Conservation (phyloP, 2,888 invertebrate species). For the Folsomia candida region DNA sequence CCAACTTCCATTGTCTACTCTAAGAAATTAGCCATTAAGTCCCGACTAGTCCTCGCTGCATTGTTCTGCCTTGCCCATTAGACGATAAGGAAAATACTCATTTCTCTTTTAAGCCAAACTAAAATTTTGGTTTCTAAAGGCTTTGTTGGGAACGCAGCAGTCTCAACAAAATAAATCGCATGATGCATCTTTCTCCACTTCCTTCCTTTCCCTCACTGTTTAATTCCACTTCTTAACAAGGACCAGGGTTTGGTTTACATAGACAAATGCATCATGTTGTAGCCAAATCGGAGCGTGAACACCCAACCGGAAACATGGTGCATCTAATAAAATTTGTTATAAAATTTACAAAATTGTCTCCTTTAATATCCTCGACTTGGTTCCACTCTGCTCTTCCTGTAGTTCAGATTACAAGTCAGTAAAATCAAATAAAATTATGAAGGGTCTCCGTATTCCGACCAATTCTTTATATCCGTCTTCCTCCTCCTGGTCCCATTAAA, state of each 20-base stretch:
- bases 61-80: neutral
- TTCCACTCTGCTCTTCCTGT: conserved; percentile 28
- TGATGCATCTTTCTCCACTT: neutral
- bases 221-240: neutral
- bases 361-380: conserved; percentile 35
- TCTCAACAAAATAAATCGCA: neutral
- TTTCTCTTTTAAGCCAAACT: neutral
- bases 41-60: neutral
- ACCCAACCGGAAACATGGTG: conserved; percentile 34
- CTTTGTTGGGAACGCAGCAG: neutral
- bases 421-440: neutral
- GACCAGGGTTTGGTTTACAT: no score
- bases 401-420: conserved; percentile 9
- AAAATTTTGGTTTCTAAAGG: conserved; percentile 14
- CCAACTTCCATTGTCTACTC: neutral
- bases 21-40: conserved; percentile 17
- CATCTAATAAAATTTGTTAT: no score
- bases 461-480: neutral
- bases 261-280: no score
- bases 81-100: neutral
- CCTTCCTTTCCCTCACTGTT: conserved; percentile 6
- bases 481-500: neutral
- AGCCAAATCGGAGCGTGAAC: conserved; percentile 21
- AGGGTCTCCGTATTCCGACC: neutral
- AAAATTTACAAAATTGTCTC: conserved; percentile 45